phyloP scores from a whole-genome alignment of 2,797 vertebrate species.

The Emydoidea blandingii region DNA sequence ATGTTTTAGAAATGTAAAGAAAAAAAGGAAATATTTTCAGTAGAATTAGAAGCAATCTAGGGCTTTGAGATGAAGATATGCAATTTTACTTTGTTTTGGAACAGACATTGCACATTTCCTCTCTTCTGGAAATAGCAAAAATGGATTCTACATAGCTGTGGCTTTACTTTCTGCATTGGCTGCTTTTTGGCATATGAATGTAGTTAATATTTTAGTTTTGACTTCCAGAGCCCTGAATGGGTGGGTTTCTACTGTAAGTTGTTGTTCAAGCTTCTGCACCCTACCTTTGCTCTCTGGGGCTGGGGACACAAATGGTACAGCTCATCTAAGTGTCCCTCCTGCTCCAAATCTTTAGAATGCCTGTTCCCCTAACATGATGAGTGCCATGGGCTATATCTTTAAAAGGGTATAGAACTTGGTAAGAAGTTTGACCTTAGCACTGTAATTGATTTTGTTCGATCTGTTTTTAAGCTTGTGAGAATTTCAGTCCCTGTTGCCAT shows the following conservation, averaged over 20 bases:
- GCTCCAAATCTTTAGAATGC: neutral
- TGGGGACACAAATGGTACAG: neutral
- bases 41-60: too few species aligned
- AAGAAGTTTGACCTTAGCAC: neutral
- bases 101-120: neutral
- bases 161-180: too few species aligned
- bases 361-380: neutral
- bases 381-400: neutral
- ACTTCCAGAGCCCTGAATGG: neutral
- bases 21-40: too few species aligned
- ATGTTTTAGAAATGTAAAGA: neutral
- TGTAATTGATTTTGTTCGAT: neutral
- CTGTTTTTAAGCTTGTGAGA: neutral
- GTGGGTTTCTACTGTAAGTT: neutral
- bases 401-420: neutral
- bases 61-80: too few species aligned
- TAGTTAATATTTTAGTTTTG: neutral
- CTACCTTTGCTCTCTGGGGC: neutral
- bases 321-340: neutral
- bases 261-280: neutral
- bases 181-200: neutral
- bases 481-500: neutral
- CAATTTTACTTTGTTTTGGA: too few species aligned
- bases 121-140: neutral
- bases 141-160: neutral